Evolutionary conservation across 2,113 vertebrate species (phyloP), one percentile per base, ranked within the genome.

Genomic region (Dicrurus megarhynchus): DNA sequence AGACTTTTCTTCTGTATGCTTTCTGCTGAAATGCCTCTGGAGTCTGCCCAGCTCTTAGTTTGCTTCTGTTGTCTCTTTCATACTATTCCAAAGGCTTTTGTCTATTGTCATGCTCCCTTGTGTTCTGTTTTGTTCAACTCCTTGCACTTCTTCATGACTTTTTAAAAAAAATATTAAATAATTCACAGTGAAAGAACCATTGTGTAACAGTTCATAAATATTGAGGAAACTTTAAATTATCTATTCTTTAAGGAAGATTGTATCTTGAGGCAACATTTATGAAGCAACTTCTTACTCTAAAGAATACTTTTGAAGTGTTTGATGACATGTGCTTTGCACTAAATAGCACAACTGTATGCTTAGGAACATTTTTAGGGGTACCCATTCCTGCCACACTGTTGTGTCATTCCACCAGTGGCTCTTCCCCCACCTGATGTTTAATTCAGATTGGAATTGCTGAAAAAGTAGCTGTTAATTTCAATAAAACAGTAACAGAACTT

Each of bases 11-110:
- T 60, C 49, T 37, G 6, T 59, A 28, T 80, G 9, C 4, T 63
- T 35, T 90, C 85, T 95, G 63, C 64, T 60, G 56, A 93, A 94
- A 91, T 11, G 1, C 64, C 57, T 95, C 92, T 74, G 42, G 94
- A 98, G 94, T 95, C 95, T 98, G 91, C 96, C 95, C 91, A 95
- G 89, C 59, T 89, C 92, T 96, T 74, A 61, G 91, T 77, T 76
- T 92, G 60, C n/a, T 93, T 88, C 22, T 77, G 4, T 55, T 93
- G 21, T 63, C 32, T 60, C 23, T 89, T 78, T 80, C 10, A 3
- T 90, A 52, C 37, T 65, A 0, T 86, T 85, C 23, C 17, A 61
- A 73, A 71, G 15, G 3, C 28, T 86, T 95, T 76, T 80, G 10
- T 49, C 19, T 28, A 5, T 47, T 33, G 61, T 49, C 57, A 8